These are phyloP conservation scores for Brachionus manjavacas DNA, from an alignment of 1,140 invertebrate species.

Conservation along the genomic window DNA sequence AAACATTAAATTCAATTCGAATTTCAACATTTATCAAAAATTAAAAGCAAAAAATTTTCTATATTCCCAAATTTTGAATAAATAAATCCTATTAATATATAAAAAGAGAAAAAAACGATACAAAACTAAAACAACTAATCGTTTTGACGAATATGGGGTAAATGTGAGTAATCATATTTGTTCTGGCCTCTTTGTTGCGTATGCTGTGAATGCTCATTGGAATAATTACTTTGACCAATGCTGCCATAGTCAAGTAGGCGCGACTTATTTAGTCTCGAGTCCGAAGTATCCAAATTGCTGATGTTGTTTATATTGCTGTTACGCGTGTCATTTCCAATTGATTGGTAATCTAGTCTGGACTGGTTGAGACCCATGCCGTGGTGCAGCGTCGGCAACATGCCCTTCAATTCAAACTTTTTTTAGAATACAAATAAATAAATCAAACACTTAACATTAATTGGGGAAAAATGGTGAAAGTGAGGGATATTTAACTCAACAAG, in stretches of 20 bases:
- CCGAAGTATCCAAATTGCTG: conserved; percentile 22
- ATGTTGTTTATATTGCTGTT: conserved; percentile 35
- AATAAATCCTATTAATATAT: background rate
- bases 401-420: background rate
- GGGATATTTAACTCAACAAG: background rate
- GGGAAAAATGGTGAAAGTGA: background rate
- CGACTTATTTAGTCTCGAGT: conserved; percentile 40
- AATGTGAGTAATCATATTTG: conserved; percentile 39
- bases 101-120: background rate
- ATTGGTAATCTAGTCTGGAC: conserved; percentile 22
- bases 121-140: conserved; percentile 19
- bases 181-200: conserved; percentile 22
- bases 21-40: too few species aligned
- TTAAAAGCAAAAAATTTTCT: background rate
- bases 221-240: conserved; percentile 31
- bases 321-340: conserved; percentile 20
- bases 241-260: conserved; percentile 16
- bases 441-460: background rate
- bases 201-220: background rate
- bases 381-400: conserved; percentile 39
- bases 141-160: conserved; percentile 35
- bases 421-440: background rate
- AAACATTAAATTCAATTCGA: background rate
- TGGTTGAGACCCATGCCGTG: conserved; percentile 23
- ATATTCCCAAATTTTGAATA: background rate